Base-by-base conservation (phyloP, 2,113 vertebrate species). In the Cavia porcellus region DNA sequence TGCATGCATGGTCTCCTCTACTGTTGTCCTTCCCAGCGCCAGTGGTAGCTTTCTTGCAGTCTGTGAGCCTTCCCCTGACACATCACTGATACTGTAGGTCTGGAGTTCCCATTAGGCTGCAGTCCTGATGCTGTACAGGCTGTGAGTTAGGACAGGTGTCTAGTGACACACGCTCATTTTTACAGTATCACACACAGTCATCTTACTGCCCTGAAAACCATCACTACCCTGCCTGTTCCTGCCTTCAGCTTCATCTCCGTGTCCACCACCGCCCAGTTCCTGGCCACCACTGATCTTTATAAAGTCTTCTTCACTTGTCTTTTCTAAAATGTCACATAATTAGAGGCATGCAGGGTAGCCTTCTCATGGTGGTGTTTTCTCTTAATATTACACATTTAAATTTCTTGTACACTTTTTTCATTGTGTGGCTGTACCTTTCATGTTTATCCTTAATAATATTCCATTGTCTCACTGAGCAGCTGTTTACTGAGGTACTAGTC, bases 11-110 rank as follows among this genome's bases (percentile, higher is more conserved):
- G 28, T 22, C 38, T 92, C 79, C 9, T 6, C 20, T 4, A 45
- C 55, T n/a, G 4, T 77, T 68, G 32, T 24, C n/a, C 42, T 61
- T 22, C 3, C 45, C 64, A 22, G 8, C 2, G 50, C n/a, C 32
- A 80, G 7, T 3, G 22, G 17, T 28, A 2, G 0, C 32, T 62
- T 52, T 62, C 25, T 45, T 55, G 9, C 3, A 28, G 17, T 5
- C n/a, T 12, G 22, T 24, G 0, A 55, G 28, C 3, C 14, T 38
- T 9, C 4, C 3, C 7, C 0, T 82, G 83, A 12, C 32, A 17
- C 10, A 7, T 52, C 32, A 30, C 55, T 22, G 50, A 2, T 11
- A n/a, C 38, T 62, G 19, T 19, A 24, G 12, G 15, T 68, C 24
- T 15, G 9, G 28, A 47, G 22, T 79, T 66, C 55, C 47, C 35